A percentile compares a stretch with the other conserved stretches of the same genome.
Conservation (phyloP, 2,888 invertebrate genomes). For the Spisula solida region DNA sequence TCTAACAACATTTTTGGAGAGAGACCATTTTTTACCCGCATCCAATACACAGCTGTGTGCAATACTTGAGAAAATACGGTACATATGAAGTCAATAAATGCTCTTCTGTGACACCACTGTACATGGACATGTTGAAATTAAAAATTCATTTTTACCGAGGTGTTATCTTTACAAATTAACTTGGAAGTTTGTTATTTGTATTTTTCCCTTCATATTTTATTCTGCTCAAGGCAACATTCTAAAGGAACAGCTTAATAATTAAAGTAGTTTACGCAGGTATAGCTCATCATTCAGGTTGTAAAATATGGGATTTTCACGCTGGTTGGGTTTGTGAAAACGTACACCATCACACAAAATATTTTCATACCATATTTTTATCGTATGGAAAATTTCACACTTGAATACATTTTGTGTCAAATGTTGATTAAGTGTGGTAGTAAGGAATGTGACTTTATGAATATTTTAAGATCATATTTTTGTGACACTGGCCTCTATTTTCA, state of each 20-base stretch:
- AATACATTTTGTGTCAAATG: background rate
- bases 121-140: background rate
- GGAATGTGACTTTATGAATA: conserved; percentile 1
- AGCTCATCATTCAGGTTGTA: background rate
- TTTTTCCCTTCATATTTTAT: background rate
- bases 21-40: no score
- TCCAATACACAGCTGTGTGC: no score
- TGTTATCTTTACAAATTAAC: background rate
- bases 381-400: background rate
- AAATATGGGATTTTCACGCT: background rate
- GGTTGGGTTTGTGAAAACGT: background rate
- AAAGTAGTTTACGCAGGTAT: background rate
- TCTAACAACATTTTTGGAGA: no score
- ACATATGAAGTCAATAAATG: no score
- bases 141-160: background rate
- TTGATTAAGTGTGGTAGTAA: background rate
- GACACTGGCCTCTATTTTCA: background rate
- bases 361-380: background rate
- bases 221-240: background rate
- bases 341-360: background rate
- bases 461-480: background rate
- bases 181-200: background rate
- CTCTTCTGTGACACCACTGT: background rate
- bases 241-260: background rate
- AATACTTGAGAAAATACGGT: no score